These are phyloP conservation scores for Dynastes hyllus DNA, from an alignment of 2,888 invertebrate species.

Conservation along the genomic window DNA sequence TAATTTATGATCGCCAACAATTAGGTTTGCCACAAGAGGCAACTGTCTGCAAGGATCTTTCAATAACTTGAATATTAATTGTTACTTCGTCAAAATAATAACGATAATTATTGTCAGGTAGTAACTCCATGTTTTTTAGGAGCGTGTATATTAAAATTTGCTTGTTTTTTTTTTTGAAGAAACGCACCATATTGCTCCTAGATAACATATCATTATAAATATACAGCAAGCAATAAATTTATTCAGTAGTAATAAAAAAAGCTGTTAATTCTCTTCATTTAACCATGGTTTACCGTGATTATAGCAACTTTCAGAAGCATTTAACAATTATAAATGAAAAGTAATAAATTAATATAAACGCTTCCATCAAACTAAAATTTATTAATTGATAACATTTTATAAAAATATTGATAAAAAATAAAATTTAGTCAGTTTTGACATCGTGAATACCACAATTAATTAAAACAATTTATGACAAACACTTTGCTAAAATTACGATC, in stretches of 20 bases:
- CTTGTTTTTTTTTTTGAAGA: not conserved
- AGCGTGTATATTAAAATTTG: constrained; percentile 40
- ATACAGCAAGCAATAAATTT: constrained; percentile 38
- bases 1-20: not conserved
- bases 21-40: not conserved
- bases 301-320: not conserved
- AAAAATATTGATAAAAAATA: not conserved
- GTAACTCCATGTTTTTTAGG: not conserved
- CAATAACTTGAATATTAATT: not conserved
- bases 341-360: constrained; percentile 33
- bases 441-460: not conserved
- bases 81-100: constrained; percentile 7
- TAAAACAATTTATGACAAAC: constrained; percentile 18
- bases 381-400: not conserved
- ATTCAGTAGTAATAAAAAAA: constrained; percentile 5
- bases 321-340: not conserved
- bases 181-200: not conserved
- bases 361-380: constrained; percentile 11
- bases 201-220: constrained; percentile 42
- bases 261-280: not conserved
- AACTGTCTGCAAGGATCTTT: not conserved
- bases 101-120: constrained; percentile 9
- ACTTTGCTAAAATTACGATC: constrained; percentile 21
- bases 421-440: not conserved
- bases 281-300: not conserved